phyloP scores from a whole-genome alignment of 2,888 invertebrate species.

The Dorcus hopei region DNA sequence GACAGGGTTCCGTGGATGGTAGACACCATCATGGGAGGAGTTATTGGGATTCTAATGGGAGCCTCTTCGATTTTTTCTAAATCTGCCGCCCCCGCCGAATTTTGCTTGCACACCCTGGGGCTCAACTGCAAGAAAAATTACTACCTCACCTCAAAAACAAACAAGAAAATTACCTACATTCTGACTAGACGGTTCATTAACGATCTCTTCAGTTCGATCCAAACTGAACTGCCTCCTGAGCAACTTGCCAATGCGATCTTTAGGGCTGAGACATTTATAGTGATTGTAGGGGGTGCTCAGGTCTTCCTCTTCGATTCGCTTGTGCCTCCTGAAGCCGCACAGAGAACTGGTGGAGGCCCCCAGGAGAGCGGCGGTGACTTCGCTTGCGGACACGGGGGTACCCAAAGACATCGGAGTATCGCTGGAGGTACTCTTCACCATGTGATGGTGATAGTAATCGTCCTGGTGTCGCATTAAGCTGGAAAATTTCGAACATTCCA shows the following conservation, averaged over 20 bases:
- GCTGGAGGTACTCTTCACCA: slow-evolving; percentile 50
- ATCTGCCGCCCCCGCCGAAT: slow-evolving; percentile 67
- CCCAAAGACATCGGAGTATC: slow-evolving; percentile 49
- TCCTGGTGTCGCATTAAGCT: slow-evolving; percentile 42
- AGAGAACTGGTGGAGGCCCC: slow-evolving; percentile 55
- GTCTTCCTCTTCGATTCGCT: slow-evolving; percentile 58
- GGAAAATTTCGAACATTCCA: slow-evolving; percentile 49
- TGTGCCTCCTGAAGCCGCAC: slow-evolving; percentile 44
- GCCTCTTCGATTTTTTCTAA: slow-evolving; percentile 69
- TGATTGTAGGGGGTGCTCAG: slow-evolving; percentile 73
- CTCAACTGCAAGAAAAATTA: slow-evolving; percentile 34
- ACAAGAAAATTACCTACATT: slow-evolving; percentile 41
- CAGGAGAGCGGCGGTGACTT: slow-evolving; percentile 53
- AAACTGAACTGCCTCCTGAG: slow-evolving; percentile 67
- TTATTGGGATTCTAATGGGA: slow-evolving; percentile 45
- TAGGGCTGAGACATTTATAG: slow-evolving; percentile 68
- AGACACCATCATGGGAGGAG: slow-evolving; percentile 31
- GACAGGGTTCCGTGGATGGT: slow-evolving; percentile 45
- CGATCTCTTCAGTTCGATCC: slow-evolving; percentile 61
- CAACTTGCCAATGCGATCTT: slow-evolving; percentile 48
- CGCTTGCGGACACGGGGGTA: slow-evolving; percentile 54
- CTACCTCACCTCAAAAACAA: background rate
- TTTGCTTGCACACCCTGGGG: slow-evolving; percentile 60
- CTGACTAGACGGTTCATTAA: slow-evolving; percentile 42
- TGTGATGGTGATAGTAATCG: slow-evolving; percentile 17